These are phyloP conservation scores for Dissostichus mawsoni DNA, from an alignment of 2,113 vertebrate genomes.

Conservation along the genomic window DNA sequence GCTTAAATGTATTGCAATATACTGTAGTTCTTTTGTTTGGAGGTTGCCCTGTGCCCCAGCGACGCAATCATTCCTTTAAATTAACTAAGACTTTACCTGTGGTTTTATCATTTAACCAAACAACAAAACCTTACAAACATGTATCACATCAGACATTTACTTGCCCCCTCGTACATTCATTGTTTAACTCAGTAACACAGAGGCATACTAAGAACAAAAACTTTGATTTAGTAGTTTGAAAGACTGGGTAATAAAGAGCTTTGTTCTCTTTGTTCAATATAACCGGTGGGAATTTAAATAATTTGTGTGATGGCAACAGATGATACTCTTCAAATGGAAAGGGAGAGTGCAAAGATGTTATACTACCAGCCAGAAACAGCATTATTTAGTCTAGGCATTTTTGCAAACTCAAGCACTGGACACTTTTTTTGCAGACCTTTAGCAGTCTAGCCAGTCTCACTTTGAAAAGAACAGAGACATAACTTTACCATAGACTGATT, in stretches of 20 bases:
- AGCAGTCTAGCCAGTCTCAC: too few relatives aligned
- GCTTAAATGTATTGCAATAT: constrained; percentile 7
- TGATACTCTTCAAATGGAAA: neutral
- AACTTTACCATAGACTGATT: too few relatives aligned
- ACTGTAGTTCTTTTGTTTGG: constrained; percentile 13
- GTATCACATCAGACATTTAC: neutral
- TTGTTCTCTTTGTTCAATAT: neutral
- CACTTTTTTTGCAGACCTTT: too few relatives aligned
- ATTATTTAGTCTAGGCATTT: neutral
- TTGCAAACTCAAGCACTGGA: neutral
- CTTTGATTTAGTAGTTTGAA: neutral
- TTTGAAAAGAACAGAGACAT: too few relatives aligned
- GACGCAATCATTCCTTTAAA: too few relatives aligned
- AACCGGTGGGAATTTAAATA: neutral
- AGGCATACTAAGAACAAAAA: neutral
- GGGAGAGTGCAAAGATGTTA: neutral
- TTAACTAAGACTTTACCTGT: neutral
- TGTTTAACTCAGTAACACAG: neutral
- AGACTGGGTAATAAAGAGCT: neutral
- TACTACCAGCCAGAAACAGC: neutral
- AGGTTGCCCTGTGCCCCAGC: neutral
- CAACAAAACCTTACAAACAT: neutral
- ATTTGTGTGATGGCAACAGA: neutral
- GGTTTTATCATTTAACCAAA: neutral
- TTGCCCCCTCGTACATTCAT: too few relatives aligned